Evolutionary conservation across 2,797 vertebrate species (phyloP).

Genomic region (Galaxias olidus): DNA sequence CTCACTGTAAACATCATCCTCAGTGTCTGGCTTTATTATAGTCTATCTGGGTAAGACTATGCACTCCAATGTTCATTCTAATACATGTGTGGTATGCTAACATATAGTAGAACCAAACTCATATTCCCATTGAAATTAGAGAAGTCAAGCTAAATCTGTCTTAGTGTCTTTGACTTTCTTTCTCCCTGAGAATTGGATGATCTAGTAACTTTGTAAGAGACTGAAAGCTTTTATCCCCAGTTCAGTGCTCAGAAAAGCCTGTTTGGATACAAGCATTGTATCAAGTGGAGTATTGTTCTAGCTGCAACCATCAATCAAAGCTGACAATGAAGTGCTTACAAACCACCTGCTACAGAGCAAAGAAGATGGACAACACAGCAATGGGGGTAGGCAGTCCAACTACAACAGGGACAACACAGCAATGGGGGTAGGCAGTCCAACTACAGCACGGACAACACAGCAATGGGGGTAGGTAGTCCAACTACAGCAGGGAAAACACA

Average conservation of each 20-base stretch:
- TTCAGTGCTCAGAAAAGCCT: no score
- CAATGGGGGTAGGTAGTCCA: constrained; percentile 40
- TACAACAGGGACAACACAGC: constrained; percentile 34
- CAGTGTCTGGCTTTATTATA: no score
- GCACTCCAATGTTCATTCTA: no score
- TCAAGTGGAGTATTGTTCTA: constrained; percentile 38
- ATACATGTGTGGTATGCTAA: no score
- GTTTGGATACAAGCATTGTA: constrained; percentile 12
- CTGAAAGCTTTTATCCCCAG: no score
- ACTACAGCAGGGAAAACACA: constrained; percentile 32
- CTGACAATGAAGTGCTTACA: constrained; percentile 31
- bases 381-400: constrained; percentile 39
- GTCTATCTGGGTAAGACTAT: no score
- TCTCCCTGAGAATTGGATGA: not conserved
- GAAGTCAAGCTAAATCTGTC: no score
- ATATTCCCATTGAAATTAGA: no score
- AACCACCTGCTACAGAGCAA: constrained; percentile 15
- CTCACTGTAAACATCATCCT: no score
- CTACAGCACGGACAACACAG: constrained; percentile 35
- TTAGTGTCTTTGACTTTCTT: not conserved
- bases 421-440: constrained; percentile 39
- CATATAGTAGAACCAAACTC: no score
- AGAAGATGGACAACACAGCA: constrained; percentile 34
- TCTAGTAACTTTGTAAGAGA: no score
- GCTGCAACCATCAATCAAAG: constrained; percentile 45